Evolutionary conservation across 2,797 vertebrate species (phyloP).

Genomic region (Lepus townsendii): DNA sequence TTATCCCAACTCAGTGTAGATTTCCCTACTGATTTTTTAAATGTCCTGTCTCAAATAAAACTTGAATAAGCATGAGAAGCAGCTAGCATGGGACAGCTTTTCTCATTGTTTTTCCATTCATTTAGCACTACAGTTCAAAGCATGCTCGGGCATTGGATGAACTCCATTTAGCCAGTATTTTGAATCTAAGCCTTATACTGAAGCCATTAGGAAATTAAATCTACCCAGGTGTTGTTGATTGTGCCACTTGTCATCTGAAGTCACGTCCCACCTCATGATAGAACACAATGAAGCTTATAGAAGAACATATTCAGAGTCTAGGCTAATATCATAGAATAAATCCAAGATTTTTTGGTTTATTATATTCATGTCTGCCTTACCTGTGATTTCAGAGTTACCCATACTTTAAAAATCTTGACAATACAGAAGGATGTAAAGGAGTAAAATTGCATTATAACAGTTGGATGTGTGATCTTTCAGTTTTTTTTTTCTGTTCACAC

Average conservation of each 20-base stretch:
- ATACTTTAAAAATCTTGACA: neutral
- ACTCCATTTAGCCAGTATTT: slow-evolving; percentile 23
- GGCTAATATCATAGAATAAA: neutral
- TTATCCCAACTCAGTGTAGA: neutral
- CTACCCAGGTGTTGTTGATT: neutral
- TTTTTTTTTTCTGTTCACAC: neutral
- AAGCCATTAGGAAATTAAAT: slow-evolving; percentile 29
- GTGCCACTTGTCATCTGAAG: neutral
- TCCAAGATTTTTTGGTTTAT: neutral
- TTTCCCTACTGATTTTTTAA: neutral
- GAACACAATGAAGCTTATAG: neutral
- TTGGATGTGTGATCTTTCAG: neutral
- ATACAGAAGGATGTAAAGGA: neutral
- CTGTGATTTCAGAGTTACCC: neutral
- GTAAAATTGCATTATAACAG: neutral
- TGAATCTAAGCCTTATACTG: neutral
- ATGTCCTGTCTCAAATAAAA: neutral
- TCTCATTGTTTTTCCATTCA: neutral
- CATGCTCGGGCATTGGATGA: neutral
- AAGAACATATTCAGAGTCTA: neutral
- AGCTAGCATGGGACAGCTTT: neutral
- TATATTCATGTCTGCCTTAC: neutral
- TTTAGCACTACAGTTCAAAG: neutral
- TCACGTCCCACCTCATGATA: neutral
- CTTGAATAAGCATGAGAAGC: neutral